These are phyloP conservation scores for Plectropomus leopardus DNA, from an alignment of 2,113 vertebrate species.

Conservation along the genomic window DNA sequence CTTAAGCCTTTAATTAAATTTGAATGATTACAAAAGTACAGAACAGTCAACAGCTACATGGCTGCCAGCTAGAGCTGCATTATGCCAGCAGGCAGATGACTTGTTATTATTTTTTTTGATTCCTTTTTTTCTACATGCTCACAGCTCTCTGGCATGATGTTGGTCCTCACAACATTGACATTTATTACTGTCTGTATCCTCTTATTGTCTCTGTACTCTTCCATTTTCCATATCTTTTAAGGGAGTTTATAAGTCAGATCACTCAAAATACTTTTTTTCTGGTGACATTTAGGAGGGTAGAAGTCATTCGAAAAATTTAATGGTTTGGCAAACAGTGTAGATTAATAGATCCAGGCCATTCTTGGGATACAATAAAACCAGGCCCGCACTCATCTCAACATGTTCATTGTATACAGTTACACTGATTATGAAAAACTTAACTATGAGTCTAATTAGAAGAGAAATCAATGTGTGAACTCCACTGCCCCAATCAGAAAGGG, in stretches of 20 bases:
- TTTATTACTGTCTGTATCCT: constrained; percentile 51
- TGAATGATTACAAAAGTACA: constrained; percentile 84
- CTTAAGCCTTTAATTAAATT: constrained; percentile 85
- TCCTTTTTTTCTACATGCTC: constrained; percentile 37
- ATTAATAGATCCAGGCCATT: constrained; percentile 26
- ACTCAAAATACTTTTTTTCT: constrained; percentile 7
- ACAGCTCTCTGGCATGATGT: constrained; percentile 49
- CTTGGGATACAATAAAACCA: constrained; percentile 7
- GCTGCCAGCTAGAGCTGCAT: constrained; percentile 75
- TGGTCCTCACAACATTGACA: constrained; percentile 54
- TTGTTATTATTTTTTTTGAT: constrained; percentile 52
- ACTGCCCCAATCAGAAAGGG: constrained; percentile 9
- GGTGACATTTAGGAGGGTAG: constrained; percentile 31
- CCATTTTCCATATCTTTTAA: constrained; percentile 24
- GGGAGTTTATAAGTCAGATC: constrained; percentile 39
- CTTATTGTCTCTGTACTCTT: constrained; percentile 24
- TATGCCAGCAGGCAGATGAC: constrained; percentile 78
- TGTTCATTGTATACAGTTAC: constrained; percentile 42
- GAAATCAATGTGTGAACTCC: constrained; percentile 25
- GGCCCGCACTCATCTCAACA: constrained; percentile 25
- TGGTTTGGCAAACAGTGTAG: constrained; percentile 24
- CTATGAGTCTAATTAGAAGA: constrained; percentile 32
- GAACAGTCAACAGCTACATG: constrained; percentile 79
- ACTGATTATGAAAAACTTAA: constrained; percentile 43
- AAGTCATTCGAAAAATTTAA: constrained; percentile 38